Percentiles rank a stretch among this genome's conserved stretches.
Evolutionary conservation across 1,140 invertebrate genomes (phyloP).

Genomic region (Choristoneura fumiferana): DNA sequence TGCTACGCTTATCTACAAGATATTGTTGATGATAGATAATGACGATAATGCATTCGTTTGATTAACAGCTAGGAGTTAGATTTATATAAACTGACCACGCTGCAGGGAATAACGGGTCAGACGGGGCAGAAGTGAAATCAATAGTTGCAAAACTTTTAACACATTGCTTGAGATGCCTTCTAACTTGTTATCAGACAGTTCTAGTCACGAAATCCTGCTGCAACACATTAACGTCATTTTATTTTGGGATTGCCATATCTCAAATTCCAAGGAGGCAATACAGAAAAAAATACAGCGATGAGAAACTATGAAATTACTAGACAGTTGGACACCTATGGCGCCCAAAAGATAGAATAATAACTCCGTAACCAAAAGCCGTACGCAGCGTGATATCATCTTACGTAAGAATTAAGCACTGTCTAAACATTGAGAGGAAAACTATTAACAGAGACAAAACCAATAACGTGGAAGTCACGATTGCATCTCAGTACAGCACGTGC

Average conservation of each 20-base stretch:
- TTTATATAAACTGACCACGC: no score
- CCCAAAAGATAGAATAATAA: neutral
- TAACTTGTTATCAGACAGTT: no score
- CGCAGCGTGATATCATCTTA: neutral
- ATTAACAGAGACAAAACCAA: slow-evolving; percentile 38
- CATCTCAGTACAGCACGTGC: slow-evolving; percentile 46
- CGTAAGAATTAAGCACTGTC: slow-evolving; percentile 15
- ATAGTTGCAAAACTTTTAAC: no score
- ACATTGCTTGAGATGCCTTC: no score
- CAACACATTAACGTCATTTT: no score
- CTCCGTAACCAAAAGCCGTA: neutral
- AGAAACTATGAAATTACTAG: neutral
- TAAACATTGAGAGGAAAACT: slow-evolving; percentile 31
- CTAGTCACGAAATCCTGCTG: no score
- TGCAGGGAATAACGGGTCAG: no score
- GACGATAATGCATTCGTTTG: slow-evolving; percentile 3
- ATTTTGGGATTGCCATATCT: no score
- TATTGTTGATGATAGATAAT: slow-evolving; percentile 10
- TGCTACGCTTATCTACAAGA: slow-evolving; percentile 9
- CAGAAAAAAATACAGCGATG: no score
- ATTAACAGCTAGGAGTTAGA: slow-evolving; percentile 1
- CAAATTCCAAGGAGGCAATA: no score
- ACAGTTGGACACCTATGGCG: neutral
- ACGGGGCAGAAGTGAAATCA: no score
- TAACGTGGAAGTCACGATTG: slow-evolving; percentile 54